Conservation (phyloP, 2,797 vertebrate genomes). For the Manis javanica region DNA sequence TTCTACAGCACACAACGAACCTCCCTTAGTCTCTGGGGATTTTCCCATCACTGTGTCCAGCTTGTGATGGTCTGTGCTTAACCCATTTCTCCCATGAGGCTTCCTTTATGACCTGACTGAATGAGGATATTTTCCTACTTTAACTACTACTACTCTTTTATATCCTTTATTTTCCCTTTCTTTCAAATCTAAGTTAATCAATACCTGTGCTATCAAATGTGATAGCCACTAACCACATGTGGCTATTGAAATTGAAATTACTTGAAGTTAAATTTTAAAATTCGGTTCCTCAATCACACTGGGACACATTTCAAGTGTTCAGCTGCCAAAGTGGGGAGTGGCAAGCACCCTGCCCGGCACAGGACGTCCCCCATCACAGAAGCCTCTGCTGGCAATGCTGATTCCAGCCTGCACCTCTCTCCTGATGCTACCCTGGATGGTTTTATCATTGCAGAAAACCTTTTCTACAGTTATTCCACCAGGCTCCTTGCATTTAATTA, state of each 20-base stretch:
- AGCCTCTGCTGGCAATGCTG: background rate
- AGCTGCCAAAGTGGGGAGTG: background rate
- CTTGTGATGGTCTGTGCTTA: slow-evolving; percentile 20
- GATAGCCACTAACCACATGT: background rate
- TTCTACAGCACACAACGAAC: background rate
- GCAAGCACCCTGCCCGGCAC: background rate
- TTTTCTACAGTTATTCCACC: background rate
- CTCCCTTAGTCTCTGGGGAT: background rate
- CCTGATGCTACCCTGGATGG: background rate
- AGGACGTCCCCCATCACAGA: background rate
- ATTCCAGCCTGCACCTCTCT: background rate
- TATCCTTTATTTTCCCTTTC: background rate
- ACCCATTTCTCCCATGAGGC: background rate
- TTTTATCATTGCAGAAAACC: background rate
- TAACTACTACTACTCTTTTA: background rate
- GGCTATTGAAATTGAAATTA: background rate
- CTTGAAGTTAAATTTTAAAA: background rate
- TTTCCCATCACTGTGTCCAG: background rate
- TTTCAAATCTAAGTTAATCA: slow-evolving; percentile 62
- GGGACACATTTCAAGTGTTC: background rate
- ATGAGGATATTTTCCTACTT: slow-evolving; percentile 52
- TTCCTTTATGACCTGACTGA: slow-evolving; percentile 55
- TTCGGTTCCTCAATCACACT: background rate
- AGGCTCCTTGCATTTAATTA: background rate
- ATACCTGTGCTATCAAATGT: accelerated